Evolutionary conservation across 2,113 vertebrate genomes (phyloP), one percentile per base, ranked within the genome.

Genomic region (Ictalurus punctatus): DNA sequence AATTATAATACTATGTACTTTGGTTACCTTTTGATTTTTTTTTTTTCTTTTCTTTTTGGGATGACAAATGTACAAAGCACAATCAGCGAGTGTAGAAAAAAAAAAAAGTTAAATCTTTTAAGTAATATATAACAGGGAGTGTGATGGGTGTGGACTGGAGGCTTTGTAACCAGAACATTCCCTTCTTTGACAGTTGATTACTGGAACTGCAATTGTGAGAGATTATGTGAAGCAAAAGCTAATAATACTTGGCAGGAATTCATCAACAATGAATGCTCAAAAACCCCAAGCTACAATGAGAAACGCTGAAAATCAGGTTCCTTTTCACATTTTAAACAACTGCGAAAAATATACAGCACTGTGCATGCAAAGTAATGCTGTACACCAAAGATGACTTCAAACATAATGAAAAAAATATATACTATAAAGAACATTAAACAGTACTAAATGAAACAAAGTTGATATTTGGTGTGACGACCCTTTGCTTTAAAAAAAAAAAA

Each of bases 81-180:
- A 34, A 76, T 69, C 21, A 61, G 21, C 1, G 40, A 44, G 3
- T 13, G 2, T 30, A n/a, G 14, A 27, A 21, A 34, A 54, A 34
- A 52, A 82, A 27, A 54, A 34, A 37, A 83, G n/a, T 2, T 3
- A 58, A 30, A 79, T 44, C 13, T 30, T 86, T 83, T 13, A 87
- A 34, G 65, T 76, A 76, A 76, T 78, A n/a, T 25, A 14, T 27
- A 71, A 54, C 14, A 61, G 59, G 84, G 71, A 9, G 56, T 69
- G 63, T 59, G 19, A 40, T 19, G 73, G 90, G 90, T 83, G 86
- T 78, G 79, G 17, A 59, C 59, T 87, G 27, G 44, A 52, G 3
- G 79, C 65, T 88, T 78, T 81, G 40, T 63, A 73, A 63, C n/a
- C 37, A 88, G 52, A 65, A 82, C 23, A 16, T 82, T 69, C 34